A percentile compares a stretch with the other conserved stretches of the same genome.
Evolutionary conservation across 2,113 vertebrate genomes (phyloP).

Genomic region (Coptodon bakossiorum): DNA sequence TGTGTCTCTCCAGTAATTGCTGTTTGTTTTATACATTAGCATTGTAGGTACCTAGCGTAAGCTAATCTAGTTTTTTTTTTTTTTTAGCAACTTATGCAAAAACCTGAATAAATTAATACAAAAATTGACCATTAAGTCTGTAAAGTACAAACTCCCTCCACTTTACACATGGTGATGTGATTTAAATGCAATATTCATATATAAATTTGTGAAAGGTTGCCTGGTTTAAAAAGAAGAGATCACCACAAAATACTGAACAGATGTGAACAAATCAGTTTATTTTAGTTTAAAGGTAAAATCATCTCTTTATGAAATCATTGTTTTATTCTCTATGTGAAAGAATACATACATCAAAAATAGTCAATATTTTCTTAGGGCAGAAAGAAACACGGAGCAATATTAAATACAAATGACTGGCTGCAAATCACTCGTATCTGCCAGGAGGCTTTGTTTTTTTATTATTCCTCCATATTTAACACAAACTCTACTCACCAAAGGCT

Average conservation of each 20-base stretch:
- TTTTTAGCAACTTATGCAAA: neutral
- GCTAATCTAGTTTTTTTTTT: neutral
- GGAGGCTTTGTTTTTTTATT: neutral
- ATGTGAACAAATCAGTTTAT: slow-evolving; percentile 51
- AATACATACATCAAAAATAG: slow-evolving; percentile 42
- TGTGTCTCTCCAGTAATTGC: neutral
- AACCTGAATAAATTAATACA: neutral
- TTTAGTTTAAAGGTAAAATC: slow-evolving; percentile 39
- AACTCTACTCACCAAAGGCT: neutral
- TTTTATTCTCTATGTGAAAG: slow-evolving; percentile 22
- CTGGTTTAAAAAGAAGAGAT: neutral
- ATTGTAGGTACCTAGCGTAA: neutral
- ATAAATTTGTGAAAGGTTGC: neutral
- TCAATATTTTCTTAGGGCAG: neutral
- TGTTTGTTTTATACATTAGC: neutral
- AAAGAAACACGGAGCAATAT: neutral
- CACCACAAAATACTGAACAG: neutral
- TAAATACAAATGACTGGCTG: neutral
- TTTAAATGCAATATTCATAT: neutral
- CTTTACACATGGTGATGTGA: neutral
- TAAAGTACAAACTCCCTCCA: neutral
- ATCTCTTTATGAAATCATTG: slow-evolving; percentile 10
- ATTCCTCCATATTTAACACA: neutral
- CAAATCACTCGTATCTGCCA: neutral
- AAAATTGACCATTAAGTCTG: neutral